Evolutionary conservation across 1,140 invertebrate species (phyloP), one percentile per base, ranked within the genome.

Genomic region (Drosophila micromelanica): DNA sequence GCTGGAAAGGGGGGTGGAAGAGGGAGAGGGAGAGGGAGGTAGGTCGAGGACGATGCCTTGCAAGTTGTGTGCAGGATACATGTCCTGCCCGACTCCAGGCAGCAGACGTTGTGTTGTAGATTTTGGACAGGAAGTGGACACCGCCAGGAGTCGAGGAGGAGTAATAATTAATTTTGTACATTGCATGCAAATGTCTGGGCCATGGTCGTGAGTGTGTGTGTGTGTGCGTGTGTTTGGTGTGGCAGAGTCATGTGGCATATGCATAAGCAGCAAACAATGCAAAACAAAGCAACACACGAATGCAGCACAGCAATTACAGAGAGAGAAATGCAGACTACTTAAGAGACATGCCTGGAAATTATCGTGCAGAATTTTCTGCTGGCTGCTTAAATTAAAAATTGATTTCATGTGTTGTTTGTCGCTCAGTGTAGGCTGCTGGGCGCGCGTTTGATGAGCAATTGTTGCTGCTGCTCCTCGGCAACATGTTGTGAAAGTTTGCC

Each of bases 111-210:
- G 59, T 62, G 57, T 75, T 76, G 81, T 86, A 76, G 82, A 78
- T 86, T 87, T 87, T 82, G 82, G 82, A 63, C 82, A 86, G 80
- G 73, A 85, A 59, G 48, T 73, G 55, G 64, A 71, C 68, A 49
- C 35, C 67, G 38, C 9, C 32, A 80, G 42, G 23, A 59, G 55
- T 6, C 20, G 48, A 9, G 76, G 43, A 78, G 76, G 76, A 65
- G 84, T 82, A 87, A 87, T 87, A 87, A 87, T 87, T 87, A 87
- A 87, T 87, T 87, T 87, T 78, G 84, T 76, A 89, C 84, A 72
- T 89, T 89, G 82, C 82, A 89, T 87, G 82, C 84, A 87, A 87
- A 87, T 89, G 82, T 79, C 78, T 87, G 82, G 57, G 59, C 45
- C 74, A 69, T 59, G 61, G 45, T 42, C 3, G 20, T 23, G 20